Evolutionary conservation across 2,797 vertebrate species (phyloP), one percentile per base, ranked within the genome.

Genomic region (Chloroceryle amazona): DNA sequence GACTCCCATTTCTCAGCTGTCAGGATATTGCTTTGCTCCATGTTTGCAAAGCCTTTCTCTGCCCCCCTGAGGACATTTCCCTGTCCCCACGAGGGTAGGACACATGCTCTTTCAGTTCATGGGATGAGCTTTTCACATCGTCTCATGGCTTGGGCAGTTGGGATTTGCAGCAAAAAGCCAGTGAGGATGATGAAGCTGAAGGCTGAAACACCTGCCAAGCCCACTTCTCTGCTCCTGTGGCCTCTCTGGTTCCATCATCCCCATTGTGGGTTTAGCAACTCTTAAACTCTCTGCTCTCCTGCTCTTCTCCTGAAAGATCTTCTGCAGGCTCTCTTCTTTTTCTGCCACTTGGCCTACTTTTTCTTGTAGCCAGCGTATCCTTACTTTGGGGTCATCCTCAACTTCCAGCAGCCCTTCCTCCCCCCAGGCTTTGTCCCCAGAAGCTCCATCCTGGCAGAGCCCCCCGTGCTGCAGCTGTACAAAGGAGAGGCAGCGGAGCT

Each of bases 401-500:
- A 12, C 84, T 58, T 67, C 17, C 61, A 57, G 84, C 81, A 89
- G 62, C 74, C 78, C 63, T 93, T 83, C 57, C 87, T 92, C 17
- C 72, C 28, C 8, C 37, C 39, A 10, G 81, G 33, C 65, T 83
- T 28, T 96, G 94, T 94, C 94, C 91, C 91, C 80, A 71, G 0
- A 62, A 95, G 89, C 71, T 84, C 84, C 79, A 5, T 52, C 13
- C 55, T 1, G 0, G 28, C 79, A 28, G 55, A 82, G 71, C 39
- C 28, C 61, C 58, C 23, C 41, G 1, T 63, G 87, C 93, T 76
- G 93, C 67, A 75, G 21, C 13, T 0, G 2, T 65, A 89, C 94
- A 86, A 74, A 93, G 90, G 65, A 84, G 89, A 28, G 3, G 92
- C 71, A 58, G 94, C 89, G 72, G 13, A 5, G 63, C 88, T 28